Evolutionary conservation across 2,113 vertebrate species (phyloP).

Genomic region (human): GRCh38 chrX:144058001-144058500

Average conservation of each 20-base stretch:
- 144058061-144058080: constrained; percentile 38
- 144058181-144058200: background rate
- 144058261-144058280: constrained; percentile 29
- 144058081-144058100: constrained; percentile 20
- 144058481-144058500: background rate
- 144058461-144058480: background rate
- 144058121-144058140: constrained; percentile 39
- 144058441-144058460: too few relatives aligned
- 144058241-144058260: background rate
- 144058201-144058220: background rate
- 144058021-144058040: constrained; percentile 19
- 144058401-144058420: background rate
- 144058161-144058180: background rate
- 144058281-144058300: background rate
- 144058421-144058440: background rate
- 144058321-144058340: background rate
- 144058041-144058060: constrained; percentile 44
- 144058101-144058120: constrained; percentile 1
- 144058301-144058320: background rate
- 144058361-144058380: background rate
- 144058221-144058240: background rate
- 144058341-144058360: background rate
- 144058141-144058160: constrained; percentile 48
- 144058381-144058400: background rate
- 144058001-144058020: constrained; percentile 64